Evolutionary conservation across 1,140 invertebrate species (phyloP).

Genomic region (Sipha flava): DNA sequence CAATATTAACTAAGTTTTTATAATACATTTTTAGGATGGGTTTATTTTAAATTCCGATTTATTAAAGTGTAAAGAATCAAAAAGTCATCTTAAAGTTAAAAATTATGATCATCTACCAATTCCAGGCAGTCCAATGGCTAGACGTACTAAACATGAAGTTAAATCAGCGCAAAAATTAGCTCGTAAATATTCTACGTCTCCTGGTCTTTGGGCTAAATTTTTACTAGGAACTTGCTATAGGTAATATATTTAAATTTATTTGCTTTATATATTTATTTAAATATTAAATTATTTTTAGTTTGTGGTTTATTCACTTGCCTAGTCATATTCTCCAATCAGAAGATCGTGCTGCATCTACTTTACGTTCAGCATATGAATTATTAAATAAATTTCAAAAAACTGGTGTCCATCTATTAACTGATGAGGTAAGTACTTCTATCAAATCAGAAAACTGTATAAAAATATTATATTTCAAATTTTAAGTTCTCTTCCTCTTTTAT

Average conservation of each 20-base stretch:
- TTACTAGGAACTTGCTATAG: constrained; percentile 72
- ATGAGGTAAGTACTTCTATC: constrained; percentile 61
- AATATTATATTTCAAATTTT: too few relatives aligned
- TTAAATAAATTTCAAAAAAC: constrained; percentile 74
- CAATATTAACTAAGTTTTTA: not conserved
- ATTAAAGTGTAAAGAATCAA: constrained; percentile 46
- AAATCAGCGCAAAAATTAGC: constrained; percentile 83
- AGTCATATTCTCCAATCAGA: constrained; percentile 56
- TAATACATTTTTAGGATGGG: constrained; percentile 42
- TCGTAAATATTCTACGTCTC: constrained; percentile 57
- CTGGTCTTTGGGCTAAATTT: constrained; percentile 86
- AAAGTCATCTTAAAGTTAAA: constrained; percentile 38
- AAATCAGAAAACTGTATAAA: too few relatives aligned
- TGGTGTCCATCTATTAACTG: constrained; percentile 64
- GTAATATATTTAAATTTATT: constrained; percentile 37
- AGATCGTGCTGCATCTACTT: constrained; percentile 63
- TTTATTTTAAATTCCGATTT: constrained; percentile 51
- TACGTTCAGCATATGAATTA: constrained; percentile 78
- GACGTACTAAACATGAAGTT: constrained; percentile 90
- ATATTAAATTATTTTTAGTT: constrained; percentile 49
- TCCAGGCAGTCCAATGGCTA: constrained; percentile 81
- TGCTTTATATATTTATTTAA: not conserved
- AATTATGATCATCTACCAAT: constrained; percentile 31
- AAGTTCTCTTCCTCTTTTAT: too few relatives aligned
- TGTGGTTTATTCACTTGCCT: constrained; percentile 96